These are phyloP conservation scores for Melanostoma scalare DNA, from an alignment of 2,888 invertebrate genomes.

Conservation along the genomic window DNA sequence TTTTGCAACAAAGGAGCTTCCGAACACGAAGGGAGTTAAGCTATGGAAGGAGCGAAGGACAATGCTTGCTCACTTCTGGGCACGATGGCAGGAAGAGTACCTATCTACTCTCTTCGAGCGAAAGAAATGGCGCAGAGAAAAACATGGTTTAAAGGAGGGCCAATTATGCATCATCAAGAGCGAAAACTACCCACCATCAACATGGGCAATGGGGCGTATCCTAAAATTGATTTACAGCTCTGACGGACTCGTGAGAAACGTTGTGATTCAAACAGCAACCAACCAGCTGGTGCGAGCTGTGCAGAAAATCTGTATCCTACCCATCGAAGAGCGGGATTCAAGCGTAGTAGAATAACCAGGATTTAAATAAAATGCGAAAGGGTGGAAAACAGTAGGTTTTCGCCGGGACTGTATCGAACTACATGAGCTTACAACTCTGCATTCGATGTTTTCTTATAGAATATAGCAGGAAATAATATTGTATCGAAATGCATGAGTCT, in stretches of 20 bases:
- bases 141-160: background rate
- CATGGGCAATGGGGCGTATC: background rate
- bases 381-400: background rate
- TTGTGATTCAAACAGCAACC: background rate
- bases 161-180: background rate
- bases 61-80: conserved; percentile 17
- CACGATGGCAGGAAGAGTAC: conserved; percentile 4
- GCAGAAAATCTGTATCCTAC: conserved; percentile 4
- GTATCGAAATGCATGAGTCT: no score
- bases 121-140: conserved; percentile 9
- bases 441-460: no score
- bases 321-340: background rate
- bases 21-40: background rate
- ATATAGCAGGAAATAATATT: no score
- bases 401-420: conserved; percentile 1
- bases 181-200: background rate
- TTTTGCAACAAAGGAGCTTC: background rate
- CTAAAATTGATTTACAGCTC: background rate
- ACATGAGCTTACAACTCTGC: background rate
- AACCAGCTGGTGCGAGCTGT: background rate
- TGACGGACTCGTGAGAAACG: background rate
- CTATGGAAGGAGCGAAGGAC: conserved; percentile 2
- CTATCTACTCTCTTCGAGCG: background rate
- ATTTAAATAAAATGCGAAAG: background rate
- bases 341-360: background rate